Evolutionary conservation across 2,113 vertebrate genomes (phyloP).

Genomic region (Heteronetta atricapilla): DNA sequence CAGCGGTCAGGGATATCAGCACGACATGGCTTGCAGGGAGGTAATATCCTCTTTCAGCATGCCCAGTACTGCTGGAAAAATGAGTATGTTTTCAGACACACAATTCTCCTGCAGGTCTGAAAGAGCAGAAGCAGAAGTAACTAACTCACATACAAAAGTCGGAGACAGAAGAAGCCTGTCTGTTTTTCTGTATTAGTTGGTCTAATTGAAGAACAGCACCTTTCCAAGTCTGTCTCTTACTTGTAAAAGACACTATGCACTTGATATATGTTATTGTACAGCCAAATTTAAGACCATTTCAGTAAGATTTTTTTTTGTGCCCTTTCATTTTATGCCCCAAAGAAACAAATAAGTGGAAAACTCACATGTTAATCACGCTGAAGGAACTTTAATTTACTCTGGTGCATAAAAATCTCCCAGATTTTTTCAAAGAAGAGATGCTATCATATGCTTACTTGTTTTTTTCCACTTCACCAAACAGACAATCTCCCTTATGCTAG

Average conservation of each 20-base stretch:
- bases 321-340: background rate
- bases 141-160: background rate
- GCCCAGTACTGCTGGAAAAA: background rate
- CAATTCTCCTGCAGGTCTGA: background rate
- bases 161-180: background rate
- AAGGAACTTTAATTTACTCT: slow-evolving; percentile 21
- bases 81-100: background rate
- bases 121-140: background rate
- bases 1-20: slow-evolving; percentile 32
- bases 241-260: background rate
- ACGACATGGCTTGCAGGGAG: slow-evolving; percentile 36
- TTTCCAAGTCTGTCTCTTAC: background rate
- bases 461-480: slow-evolving; percentile 35
- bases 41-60: slow-evolving; percentile 22
- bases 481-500: slow-evolving; percentile 41
- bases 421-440: slow-evolving; percentile 40
- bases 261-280: background rate
- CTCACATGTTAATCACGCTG: background rate
- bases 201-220: background rate
- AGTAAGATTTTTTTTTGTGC: background rate
- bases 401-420: background rate
- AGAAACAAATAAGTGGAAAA: background rate
- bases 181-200: background rate
- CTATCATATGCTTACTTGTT: slow-evolving; percentile 35
- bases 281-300: background rate